Conservation (phyloP, 2,797 vertebrate genomes). For the Helarctos malayanus region DNA sequence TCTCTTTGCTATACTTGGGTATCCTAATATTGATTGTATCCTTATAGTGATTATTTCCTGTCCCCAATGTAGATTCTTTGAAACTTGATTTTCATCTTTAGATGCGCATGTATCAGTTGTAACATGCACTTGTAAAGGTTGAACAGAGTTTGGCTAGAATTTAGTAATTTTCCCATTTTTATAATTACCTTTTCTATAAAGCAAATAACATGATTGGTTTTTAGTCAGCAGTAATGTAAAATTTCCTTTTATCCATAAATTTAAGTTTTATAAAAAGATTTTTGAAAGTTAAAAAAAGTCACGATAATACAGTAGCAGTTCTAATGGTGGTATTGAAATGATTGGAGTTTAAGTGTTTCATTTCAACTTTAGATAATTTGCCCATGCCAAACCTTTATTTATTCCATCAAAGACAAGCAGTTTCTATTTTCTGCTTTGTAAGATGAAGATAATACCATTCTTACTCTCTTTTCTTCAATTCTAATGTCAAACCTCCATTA, state of each 20-base stretch:
- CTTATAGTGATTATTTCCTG: not conserved
- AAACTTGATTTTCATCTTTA: not conserved
- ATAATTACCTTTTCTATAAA: not conserved
- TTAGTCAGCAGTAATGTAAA: not conserved
- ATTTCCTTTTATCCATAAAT: not conserved
- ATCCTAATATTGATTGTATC: not conserved
- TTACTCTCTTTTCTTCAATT: not conserved
- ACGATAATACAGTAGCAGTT: not conserved
- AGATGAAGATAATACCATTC: not conserved
- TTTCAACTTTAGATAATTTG: not conserved
- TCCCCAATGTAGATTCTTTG: not conserved
- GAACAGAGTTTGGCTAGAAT: not conserved
- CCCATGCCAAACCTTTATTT: not conserved
- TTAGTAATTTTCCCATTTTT: not conserved
- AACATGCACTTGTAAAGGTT: not conserved
- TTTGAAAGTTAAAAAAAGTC: not conserved
- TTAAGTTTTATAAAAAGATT: not conserved
- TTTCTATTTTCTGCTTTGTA: not conserved
- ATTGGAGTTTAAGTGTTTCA: not conserved
- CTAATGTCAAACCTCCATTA: not conserved
- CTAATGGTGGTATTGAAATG: not conserved
- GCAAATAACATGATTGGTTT: not conserved
- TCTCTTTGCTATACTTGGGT: not conserved
- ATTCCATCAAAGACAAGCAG: not conserved
- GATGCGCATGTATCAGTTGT: not conserved